Evolutionary conservation across 2,113 vertebrate genomes (phyloP), one percentile per base, ranked within the genome.

Genomic region (Hyperopisus bebe): DNA sequence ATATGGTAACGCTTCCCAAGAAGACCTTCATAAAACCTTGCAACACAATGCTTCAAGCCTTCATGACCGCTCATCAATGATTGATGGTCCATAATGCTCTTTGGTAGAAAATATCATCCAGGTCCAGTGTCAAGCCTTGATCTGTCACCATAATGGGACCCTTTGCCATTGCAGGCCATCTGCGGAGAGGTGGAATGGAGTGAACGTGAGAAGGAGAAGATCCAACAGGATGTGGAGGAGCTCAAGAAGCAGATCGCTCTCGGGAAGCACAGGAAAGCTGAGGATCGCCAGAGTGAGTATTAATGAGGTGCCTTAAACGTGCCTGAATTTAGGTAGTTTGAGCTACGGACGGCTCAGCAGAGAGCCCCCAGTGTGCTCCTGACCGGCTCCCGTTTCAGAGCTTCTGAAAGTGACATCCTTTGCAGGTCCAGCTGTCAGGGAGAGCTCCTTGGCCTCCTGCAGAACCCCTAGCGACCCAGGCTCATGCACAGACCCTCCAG

Each of bases 151-250:
- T 51, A 35, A 51, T 10, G 46, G n/a, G 15, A 50, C 50, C 27
- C 35, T 53, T 19, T 58, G 47, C 88, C 92, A 92, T 90, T 27
- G 13, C 89, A 99, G 98, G 97, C 97, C 90, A 97, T 99, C 13
- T 99, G 98, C 94, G 96, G 95, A 91, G 98, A 99, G 86, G 97
- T 99, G 90, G 98, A 99, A 93, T 97, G 98, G 93, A 99, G 98
- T 87, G 98, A 99, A 94, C 96, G 97, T n/a, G 94, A 97, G 87
- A 98, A 97, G 84, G 98, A 99, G 94, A 97, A 97, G 92, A 96
- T 97, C 92, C 97, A 98, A 94, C 96, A 97, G 74, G 98, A 99
- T 90, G 98, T 99, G 87, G 97, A 97, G 93, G 97, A 97, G 93
- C 95, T 99, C 80, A 97, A 97, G 96, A 96, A 97, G 93, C 97